Evolutionary conservation across 1,140 invertebrate species (phyloP).

Genomic region (Gerris buenoi): DNA sequence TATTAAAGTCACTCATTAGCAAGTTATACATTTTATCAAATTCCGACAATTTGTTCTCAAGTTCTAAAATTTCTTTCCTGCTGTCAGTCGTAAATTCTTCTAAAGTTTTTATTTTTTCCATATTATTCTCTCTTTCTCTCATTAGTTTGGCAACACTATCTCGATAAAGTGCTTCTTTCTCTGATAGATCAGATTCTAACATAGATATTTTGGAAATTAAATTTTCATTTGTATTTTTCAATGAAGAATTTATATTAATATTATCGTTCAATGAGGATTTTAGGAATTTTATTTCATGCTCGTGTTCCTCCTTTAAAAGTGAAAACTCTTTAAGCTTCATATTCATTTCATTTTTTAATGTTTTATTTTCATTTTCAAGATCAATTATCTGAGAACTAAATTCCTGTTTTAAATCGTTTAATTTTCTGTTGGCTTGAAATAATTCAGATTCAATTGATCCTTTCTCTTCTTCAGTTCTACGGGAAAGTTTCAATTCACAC

Average conservation of each 20-base stretch:
- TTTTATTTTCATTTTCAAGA: neutral
- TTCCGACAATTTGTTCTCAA: neutral
- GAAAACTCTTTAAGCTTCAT: neutral
- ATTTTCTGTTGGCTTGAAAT: neutral
- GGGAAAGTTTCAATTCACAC: neutral
- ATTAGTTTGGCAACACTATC: neutral
- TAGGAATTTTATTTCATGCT: neutral
- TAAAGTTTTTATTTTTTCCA: neutral
- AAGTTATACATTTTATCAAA: neutral
- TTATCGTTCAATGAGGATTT: neutral
- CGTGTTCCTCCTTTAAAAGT: neutral
- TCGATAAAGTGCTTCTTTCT: neutral
- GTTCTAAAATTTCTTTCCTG: neutral
- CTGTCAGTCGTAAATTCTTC: neutral
- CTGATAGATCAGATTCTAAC: neutral
- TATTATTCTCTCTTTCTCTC: neutral
- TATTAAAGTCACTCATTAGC: neutral
- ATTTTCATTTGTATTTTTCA: too few relatives aligned
- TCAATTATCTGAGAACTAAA: neutral
- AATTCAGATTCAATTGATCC: neutral
- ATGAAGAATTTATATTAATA: too few relatives aligned
- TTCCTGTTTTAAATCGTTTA: neutral
- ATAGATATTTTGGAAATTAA: too few relatives aligned
- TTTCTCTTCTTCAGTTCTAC: neutral
- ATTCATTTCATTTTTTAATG: neutral